Evolutionary conservation across 1,140 invertebrate species (phyloP), one percentile per base, ranked within the genome.

Genomic region (Augochlora pura): DNA sequence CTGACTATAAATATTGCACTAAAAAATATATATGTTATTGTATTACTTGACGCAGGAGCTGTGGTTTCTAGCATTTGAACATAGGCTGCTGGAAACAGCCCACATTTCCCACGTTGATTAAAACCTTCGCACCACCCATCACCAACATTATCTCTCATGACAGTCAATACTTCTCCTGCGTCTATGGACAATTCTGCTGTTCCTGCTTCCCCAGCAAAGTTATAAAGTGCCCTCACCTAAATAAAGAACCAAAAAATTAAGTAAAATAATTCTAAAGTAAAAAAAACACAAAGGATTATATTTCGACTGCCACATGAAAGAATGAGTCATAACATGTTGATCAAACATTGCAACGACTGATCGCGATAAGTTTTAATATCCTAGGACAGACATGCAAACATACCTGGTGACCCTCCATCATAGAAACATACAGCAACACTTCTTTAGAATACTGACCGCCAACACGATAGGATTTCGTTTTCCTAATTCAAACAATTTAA

Each of bases 81-180:
- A 94, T 99, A 99, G 16, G 97, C 96, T 83, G 97, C 97, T 74
- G 98, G 98, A 92, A 99, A 98, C 23, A 99, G 94, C 8, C 98
- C 98, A 60, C 96, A 96, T 88, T 97, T 94, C 70, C 97, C 96
- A 78, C 90, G 91, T 76, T 94, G 91, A 93, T 98, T 98, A 70
- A 93, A 94, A 42, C 98, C 98, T 94, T 99, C 98, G 96, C 98
- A 99, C 98, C 98, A 99, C 70, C 98, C 98, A 93, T 98, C 98
- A 57, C 98, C 98, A 72, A 98, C 97, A 94, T 98, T 98, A 88
- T 97, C 96, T 88, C 97, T 95, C 62, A 96, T 96, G 14, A 99
- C 95, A 70, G 96, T 97, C 21, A 99, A 91, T 69, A 97, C 93
- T 93, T 99, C 98, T 72, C 97, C 97, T 82, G 95, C 94, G 57